Base-by-base conservation (phyloP, 2,113 vertebrate genomes). In the Alethe diademata region DNA sequence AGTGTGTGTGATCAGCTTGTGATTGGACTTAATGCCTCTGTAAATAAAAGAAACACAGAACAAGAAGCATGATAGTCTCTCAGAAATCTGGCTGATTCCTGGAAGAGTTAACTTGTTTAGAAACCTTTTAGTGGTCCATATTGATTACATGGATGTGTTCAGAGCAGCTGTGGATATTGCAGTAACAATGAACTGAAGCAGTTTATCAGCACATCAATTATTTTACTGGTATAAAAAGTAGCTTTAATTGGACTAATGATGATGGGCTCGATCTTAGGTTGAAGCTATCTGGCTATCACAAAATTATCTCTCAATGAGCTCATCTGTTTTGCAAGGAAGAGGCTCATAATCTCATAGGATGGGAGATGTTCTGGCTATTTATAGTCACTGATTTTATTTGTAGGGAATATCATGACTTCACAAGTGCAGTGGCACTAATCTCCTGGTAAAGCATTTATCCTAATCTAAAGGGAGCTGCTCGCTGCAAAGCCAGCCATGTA, bases 31-130 rank as follows among this genome's bases (percentile, higher is more conserved):
- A 86, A 92, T 93, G 72, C 26, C 54, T 54, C 81, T 80, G 56
- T 78, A 92, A 95, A 88, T 91, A 94, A 92, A 92, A 96, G 93
- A 86, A 93, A 83, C 78, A 73, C 31, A 48, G 93, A 82, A 83
- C 61, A 86, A 88, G 92, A 94, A 90, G 36, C 78, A 18, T 17
- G 51, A 80, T 38, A 81, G 50, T 71, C 45, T 65, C 26, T 78
- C 38, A 47, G 91, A 96, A 95, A 93, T 78, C 53, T 31, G 38
- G 35, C 76, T 3, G 13, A 54, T 95, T 95, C 90, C 92, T 94
- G 93, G 88, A 93, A 95, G 79, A 93, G 79, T 96, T 97, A 97
- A 96, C 92, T 92, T 56, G 8, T 89, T 97, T 97, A 96, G 86
- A 90, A 96, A 79, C 84, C 88, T 97, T 96, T 97, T 91, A 96